phyloP scores from a whole-genome alignment of 2,888 invertebrate genomes.

The Brachyopa scutellaris region DNA sequence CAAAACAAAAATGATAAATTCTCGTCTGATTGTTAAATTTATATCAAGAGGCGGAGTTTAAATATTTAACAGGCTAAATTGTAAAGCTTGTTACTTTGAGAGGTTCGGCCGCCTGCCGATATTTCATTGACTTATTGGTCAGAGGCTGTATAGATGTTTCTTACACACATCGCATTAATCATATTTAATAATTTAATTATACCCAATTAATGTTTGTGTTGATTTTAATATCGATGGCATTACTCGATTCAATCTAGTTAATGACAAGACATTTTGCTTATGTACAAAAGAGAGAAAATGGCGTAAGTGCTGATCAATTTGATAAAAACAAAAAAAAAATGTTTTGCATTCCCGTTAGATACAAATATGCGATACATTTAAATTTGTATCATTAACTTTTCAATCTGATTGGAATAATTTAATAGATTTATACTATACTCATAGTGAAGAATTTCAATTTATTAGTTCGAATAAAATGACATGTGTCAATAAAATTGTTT shows the following conservation, averaged over 20 bases:
- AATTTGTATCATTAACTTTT: slow-evolving; percentile 17
- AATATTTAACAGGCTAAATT: slow-evolving; percentile 26
- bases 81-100: slow-evolving; percentile 46
- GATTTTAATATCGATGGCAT: slow-evolving; percentile 45
- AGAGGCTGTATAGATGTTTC: not conserved
- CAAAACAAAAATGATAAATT: not conserved
- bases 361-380: slow-evolving; percentile 27
- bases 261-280: slow-evolving; percentile 16
- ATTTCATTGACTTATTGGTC: slow-evolving; percentile 16
- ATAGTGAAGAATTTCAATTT: slow-evolving; percentile 40
- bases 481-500: slow-evolving; percentile 23
- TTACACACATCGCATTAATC: slow-evolving; percentile 29
- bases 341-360: slow-evolving; percentile 22
- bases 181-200: slow-evolving; percentile 52
- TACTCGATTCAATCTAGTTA: slow-evolving; percentile 30
- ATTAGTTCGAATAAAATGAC: not conserved
- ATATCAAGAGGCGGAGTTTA: slow-evolving; percentile 55
- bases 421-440: slow-evolving; percentile 37
- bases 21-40: slow-evolving; percentile 18
- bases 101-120: slow-evolving; percentile 1
- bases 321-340: slow-evolving; percentile 1
- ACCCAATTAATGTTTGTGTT: slow-evolving; percentile 50
- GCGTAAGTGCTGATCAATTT: slow-evolving; percentile 32
- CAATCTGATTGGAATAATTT: slow-evolving; percentile 28
- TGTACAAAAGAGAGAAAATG: slow-evolving; percentile 14